phyloP scores from a whole-genome alignment of 2,888 invertebrate genomes.

The Netelia melanura region DNA sequence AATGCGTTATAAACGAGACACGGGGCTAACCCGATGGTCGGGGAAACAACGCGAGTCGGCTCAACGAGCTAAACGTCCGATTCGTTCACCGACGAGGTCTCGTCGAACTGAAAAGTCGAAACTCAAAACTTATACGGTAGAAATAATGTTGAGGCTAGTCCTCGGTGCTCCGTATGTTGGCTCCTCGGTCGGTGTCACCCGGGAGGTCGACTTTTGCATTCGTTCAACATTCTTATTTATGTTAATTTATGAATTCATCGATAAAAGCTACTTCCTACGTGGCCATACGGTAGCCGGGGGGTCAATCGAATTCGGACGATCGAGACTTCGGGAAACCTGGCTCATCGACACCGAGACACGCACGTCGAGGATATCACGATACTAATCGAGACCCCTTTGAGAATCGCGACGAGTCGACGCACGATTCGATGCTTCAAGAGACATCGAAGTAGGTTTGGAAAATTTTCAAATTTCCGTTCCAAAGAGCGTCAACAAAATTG shows the following conservation, averaged over 20 bases:
- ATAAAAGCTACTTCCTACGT: constrained; percentile 69
- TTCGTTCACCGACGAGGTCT: constrained; percentile 58
- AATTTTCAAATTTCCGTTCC: too few species aligned
- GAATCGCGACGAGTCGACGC: not conserved
- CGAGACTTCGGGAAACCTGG: constrained; percentile 41
- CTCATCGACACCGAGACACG: not conserved
- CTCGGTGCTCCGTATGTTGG: constrained; percentile 19
- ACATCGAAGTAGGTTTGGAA: too few species aligned
- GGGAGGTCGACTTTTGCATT: constrained; percentile 84
- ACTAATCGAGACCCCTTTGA: not conserved
- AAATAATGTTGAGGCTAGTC: constrained; percentile 42
- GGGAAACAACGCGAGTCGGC: constrained; percentile 47
- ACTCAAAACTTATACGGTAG: constrained; percentile 9
- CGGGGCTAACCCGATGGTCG: constrained; percentile 42
- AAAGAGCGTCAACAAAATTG: too few species aligned
- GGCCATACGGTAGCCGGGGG: constrained; percentile 51
- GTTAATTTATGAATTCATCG: constrained; percentile 81
- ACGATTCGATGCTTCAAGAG: not conserved
- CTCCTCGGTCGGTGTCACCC: constrained; percentile 74
- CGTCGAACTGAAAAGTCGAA: constrained; percentile 56
- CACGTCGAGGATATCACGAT: not conserved
- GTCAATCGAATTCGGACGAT: constrained; percentile 72
- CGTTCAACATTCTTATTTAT: constrained; percentile 81
- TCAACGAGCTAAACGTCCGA: constrained; percentile 46
- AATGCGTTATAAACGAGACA: constrained; percentile 11